These are phyloP conservation scores for Rhinoderma darwinii DNA, from an alignment of 2,113 vertebrate species.

Conservation along the genomic window DNA sequence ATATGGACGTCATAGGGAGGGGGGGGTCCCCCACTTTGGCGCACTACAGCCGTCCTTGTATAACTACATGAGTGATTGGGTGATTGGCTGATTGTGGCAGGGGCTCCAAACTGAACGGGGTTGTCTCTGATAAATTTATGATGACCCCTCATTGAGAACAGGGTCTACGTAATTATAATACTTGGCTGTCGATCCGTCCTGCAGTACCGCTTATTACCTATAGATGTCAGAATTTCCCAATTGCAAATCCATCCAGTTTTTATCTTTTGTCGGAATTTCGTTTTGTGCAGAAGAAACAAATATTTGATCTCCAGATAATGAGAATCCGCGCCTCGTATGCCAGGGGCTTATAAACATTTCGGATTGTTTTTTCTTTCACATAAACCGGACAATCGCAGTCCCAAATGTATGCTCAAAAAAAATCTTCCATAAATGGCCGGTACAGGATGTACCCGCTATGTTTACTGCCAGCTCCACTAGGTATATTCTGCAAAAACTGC, in stretches of 20 bases:
- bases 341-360: constrained; percentile 1
- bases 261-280: neutral
- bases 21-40: too few relatives aligned
- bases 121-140: too few relatives aligned
- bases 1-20: too few relatives aligned
- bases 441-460: neutral
- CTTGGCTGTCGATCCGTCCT: neutral
- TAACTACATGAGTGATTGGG: too few relatives aligned
- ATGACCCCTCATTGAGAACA: too few relatives aligned
- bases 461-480: neutral
- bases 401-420: neutral
- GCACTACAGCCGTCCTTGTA: too few relatives aligned
- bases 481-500: neutral
- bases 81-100: too few relatives aligned
- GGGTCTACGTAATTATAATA: too few relatives aligned
- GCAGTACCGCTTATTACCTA: neutral
- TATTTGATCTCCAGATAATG: constrained; percentile 22
- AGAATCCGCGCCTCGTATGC: neutral
- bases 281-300: neutral
- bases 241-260: neutral
- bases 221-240: constrained; percentile 1
- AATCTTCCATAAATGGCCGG: neutral
- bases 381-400: neutral
- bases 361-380: neutral
- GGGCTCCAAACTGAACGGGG: too few relatives aligned